A percentile compares a stretch with the other conserved stretches of the same genome.
Conservation (phyloP, 2,888 invertebrate species). For the Athalia rosae region DNA sequence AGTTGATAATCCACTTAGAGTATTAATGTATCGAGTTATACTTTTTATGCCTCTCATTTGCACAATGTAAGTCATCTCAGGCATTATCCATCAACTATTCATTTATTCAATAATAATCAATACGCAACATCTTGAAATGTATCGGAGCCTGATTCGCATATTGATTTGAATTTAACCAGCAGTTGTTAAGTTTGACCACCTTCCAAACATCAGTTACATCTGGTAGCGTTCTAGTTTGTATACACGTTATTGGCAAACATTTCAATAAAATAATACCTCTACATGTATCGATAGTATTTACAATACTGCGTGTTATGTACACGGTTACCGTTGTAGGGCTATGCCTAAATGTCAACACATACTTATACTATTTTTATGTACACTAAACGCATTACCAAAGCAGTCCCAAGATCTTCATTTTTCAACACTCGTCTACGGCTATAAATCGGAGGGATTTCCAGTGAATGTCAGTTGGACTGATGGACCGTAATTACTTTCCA, state of each 20-base stretch:
- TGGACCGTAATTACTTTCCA: not conserved
- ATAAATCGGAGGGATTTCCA: not conserved
- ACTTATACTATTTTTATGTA: conserved; percentile 1
- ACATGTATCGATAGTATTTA: conserved; percentile 23
- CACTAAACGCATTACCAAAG: conserved; percentile 6
- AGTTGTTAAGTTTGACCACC: not conserved
- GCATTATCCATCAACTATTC: conserved; percentile 24
- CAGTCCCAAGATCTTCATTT: not conserved
- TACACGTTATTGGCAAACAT: not conserved
- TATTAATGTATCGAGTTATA: not conserved
- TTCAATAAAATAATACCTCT: not conserved
- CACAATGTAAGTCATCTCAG: conserved; percentile 3
- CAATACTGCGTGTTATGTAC: conserved; percentile 21
- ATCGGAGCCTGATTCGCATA: not conserved
- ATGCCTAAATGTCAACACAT: not conserved
- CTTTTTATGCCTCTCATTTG: not conserved
- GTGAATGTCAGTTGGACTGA: not conserved
- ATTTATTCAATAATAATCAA: conserved; percentile 26
- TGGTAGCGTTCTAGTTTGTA: not conserved
- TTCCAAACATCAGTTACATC: not conserved
- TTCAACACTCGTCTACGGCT: not conserved
- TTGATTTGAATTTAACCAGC: not conserved
- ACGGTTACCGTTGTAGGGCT: not conserved
- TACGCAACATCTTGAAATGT: not conserved
- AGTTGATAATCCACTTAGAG: not conserved